Evolutionary conservation across 2,113 vertebrate species (phyloP).

Genomic region (Gnathonemus echidnorhynchus): DNA sequence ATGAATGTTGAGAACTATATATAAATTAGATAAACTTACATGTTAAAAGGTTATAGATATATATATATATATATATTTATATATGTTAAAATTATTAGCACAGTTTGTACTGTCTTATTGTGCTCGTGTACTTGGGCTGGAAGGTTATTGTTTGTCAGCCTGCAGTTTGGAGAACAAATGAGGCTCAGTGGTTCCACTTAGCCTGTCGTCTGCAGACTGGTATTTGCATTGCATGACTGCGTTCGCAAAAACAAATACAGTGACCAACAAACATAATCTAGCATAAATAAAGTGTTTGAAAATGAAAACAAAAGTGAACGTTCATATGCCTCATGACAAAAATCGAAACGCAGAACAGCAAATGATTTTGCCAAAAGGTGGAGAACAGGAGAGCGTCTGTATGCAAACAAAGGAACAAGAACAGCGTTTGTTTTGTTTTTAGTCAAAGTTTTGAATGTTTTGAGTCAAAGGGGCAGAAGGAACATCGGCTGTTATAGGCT

Average conservation of each 20-base stretch:
- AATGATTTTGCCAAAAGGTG: neutral
- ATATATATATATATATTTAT: neutral
- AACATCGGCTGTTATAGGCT: neutral
- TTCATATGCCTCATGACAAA: neutral
- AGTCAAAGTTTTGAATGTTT: neutral
- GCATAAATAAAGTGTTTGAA: neutral
- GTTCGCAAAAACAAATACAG: neutral
- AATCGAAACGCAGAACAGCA: neutral
- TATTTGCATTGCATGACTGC: constrained; percentile 4
- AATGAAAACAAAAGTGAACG: neutral
- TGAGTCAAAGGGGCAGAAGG: neutral
- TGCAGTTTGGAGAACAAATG: neutral
- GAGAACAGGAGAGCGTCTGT: neutral
- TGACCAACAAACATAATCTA: neutral
- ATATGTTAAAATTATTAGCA: constrained; percentile 16
- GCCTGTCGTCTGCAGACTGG: neutral
- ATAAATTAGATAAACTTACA: constrained; percentile 32
- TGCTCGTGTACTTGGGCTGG: neutral
- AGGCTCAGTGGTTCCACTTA: neutral
- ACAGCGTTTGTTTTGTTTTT: neutral
- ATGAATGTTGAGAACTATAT: constrained; percentile 54
- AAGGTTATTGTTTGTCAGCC: neutral
- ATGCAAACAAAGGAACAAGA: neutral
- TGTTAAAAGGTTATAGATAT: constrained; percentile 30
- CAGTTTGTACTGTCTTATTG: constrained; percentile 7